Evolutionary conservation across 1,140 invertebrate species (phyloP), one percentile per base, ranked within the genome.

Genomic region (Venturia canescens): DNA sequence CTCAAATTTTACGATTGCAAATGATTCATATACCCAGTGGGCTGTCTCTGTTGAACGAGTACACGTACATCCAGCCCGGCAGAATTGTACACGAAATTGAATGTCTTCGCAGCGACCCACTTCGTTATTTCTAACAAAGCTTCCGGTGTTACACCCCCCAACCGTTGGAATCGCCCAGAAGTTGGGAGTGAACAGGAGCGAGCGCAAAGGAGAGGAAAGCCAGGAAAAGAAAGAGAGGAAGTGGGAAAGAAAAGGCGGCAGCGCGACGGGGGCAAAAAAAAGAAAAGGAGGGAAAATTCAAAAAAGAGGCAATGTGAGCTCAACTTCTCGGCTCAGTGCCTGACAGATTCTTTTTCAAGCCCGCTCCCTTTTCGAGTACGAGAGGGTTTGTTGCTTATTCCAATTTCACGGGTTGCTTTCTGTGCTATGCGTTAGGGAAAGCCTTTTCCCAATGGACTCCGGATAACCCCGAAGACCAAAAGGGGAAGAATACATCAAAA

Each of bases 281-380:
- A 9, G 11, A 44, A 44, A 44, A 44, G 7, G 38, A 44, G 13
- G 11, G 38, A 44, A 44, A 44, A 44, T 44, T 44, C 7, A 44
- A 44, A 38, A 16, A 48, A 48, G 23, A 29, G 44, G 6, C 48
- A 63, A 15, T 63, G 38, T 5, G 38, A 44, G 38, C 38, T 26
- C 60, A 69, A 31, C 72, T 76, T 76, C 66, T 50, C 66, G 57
- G 77, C 77, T 79, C 72, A 75, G 77, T 79, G 34, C 78, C 81
- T 79, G 81, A 82, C 81, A 79, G 77, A 76, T 82, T 82, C 76
- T 63, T 82, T 79, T 82, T 82, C 71, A 76, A 74, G 77, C 69
- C 79, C 77, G 11, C 57, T n/a, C 76, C 57, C 71, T 21, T 60
- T 18, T 16, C 18, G 69, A 44, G 66, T 57, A 71, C 21, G 38